Conservation (phyloP, 2,113 vertebrate species). For the Tinamus guttatus region DNA sequence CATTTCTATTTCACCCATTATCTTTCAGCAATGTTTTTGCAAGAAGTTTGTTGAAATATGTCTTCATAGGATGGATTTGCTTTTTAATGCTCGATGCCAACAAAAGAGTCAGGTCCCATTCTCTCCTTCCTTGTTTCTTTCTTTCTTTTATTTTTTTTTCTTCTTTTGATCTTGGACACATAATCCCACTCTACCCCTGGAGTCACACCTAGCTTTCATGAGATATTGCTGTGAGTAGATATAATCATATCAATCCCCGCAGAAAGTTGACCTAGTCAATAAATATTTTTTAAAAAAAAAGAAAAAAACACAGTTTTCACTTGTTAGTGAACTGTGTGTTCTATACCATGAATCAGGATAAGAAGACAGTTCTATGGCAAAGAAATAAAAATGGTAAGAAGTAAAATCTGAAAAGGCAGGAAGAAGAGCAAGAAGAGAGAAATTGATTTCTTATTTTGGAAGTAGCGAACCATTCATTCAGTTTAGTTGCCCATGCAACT, state of each 20-base stretch:
- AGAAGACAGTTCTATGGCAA: neutral
- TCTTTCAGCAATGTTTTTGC: neutral
- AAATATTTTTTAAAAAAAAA: neutral
- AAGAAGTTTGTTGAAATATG: neutral
- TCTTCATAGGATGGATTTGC: neutral
- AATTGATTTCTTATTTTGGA: neutral
- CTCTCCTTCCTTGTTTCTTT: neutral
- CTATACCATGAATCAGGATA: neutral
- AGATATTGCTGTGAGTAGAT: neutral
- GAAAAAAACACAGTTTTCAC: neutral
- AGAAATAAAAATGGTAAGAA: neutral
- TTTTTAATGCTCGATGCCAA: neutral
- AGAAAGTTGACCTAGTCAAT: neutral
- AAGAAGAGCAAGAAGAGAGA: neutral
- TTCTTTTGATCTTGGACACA: neutral
- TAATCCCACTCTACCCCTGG: neutral
- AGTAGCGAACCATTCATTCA: fast-evolving
- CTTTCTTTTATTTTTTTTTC: neutral
- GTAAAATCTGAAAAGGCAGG: neutral
- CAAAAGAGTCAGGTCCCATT: neutral
- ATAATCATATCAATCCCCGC: neutral
- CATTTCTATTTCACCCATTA: neutral
- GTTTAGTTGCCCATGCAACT: neutral
- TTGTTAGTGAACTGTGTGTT: neutral
- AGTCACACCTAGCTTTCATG: neutral